These are phyloP conservation scores for Habropoda laboriosa DNA, from an alignment of 1,140 invertebrate genomes.

Conservation along the genomic window DNA sequence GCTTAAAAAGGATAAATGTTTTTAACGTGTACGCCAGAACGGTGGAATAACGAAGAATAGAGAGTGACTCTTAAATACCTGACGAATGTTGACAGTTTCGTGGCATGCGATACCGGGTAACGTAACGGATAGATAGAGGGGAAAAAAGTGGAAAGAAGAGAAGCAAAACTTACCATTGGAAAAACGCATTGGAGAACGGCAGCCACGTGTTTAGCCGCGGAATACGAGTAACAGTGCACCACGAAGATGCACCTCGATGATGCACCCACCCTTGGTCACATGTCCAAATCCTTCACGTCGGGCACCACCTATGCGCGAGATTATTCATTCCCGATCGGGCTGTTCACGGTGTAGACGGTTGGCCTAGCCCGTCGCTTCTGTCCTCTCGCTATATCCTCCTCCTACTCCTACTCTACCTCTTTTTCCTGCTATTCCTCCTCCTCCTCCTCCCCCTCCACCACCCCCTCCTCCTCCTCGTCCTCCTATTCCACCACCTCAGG, in stretches of 20 bases:
- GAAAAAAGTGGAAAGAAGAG: neutral
- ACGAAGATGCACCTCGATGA: constrained; percentile 57
- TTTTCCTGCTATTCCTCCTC: constrained; percentile 13
- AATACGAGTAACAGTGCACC: constrained; percentile 40
- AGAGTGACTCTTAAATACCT: neutral
- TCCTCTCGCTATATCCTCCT: constrained; percentile 51
- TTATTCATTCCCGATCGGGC: constrained; percentile 58
- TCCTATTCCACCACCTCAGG: constrained; percentile 31
- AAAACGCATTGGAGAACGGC: constrained; percentile 2
- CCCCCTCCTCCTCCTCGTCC: constrained; percentile 18
- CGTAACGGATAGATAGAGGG: too few species aligned
- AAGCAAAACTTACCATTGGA: constrained; percentile 36
- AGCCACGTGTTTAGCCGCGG: constrained; percentile 54
- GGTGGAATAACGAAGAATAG: rapidly evolving
- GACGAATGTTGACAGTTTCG: neutral
- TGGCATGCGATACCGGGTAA: neutral
- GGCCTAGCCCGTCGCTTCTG: constrained; percentile 67
- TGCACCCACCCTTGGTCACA: constrained; percentile 56
- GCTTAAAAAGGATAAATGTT: too few species aligned
- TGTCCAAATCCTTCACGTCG: constrained; percentile 55
- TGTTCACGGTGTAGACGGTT: constrained; percentile 61
- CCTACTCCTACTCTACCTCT: constrained; percentile 16
- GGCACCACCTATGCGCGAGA: constrained; percentile 54
- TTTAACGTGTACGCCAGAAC: neutral
- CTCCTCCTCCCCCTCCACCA: constrained; percentile 24